Percentiles rank a stretch among this genome's conserved stretches.
Evolutionary conservation across 2,888 invertebrate genomes (phyloP).

Genomic region (Apamea crenata): DNA sequence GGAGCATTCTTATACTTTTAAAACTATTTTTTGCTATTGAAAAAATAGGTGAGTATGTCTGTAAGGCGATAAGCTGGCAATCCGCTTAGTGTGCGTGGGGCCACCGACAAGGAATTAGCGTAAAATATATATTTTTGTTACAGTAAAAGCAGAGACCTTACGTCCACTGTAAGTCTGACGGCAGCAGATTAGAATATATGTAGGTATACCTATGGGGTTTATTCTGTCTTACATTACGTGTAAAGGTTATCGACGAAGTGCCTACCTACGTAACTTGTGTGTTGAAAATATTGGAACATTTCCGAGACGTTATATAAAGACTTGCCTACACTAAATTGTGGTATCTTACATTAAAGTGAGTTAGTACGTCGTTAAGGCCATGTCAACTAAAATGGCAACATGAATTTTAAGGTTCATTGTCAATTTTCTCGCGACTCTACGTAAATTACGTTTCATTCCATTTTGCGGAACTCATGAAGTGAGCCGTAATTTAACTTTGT

Average conservation of each 20-base stretch:
- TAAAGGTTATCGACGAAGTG: constrained; percentile 29
- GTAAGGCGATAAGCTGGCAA: constrained; percentile 88
- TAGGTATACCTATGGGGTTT: constrained; percentile 47
- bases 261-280: constrained; percentile 19
- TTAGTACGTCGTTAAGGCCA: constrained; percentile 48
- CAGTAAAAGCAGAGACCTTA: constrained; percentile 55
- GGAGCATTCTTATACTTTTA: constrained; percentile 79
- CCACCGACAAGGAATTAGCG: constrained; percentile 81
- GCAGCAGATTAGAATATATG: constrained; percentile 63
- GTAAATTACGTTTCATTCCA: constrained; percentile 46
- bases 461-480: constrained; percentile 30
- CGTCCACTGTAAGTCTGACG: constrained; percentile 62
- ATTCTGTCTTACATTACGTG: constrained; percentile 44
- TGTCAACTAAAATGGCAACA: constrained; percentile 29
- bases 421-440: constrained; percentile 40
- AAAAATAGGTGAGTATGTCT: constrained; percentile 84
- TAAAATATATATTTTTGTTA: constrained; percentile 86
- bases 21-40: constrained; percentile 86
- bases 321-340: constrained; percentile 31
- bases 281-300: constrained; percentile 45
- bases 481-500: constrained; percentile 41
- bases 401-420: constrained; percentile 39
- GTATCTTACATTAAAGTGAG: constrained; percentile 42
- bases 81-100: constrained; percentile 87
- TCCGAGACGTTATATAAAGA: constrained; percentile 35